Percentiles rank a stretch among this genome's conserved stretches.
Evolutionary conservation across 2,113 vertebrate genomes (phyloP).

Genomic region (Amphiprion ocellaris): DNA sequence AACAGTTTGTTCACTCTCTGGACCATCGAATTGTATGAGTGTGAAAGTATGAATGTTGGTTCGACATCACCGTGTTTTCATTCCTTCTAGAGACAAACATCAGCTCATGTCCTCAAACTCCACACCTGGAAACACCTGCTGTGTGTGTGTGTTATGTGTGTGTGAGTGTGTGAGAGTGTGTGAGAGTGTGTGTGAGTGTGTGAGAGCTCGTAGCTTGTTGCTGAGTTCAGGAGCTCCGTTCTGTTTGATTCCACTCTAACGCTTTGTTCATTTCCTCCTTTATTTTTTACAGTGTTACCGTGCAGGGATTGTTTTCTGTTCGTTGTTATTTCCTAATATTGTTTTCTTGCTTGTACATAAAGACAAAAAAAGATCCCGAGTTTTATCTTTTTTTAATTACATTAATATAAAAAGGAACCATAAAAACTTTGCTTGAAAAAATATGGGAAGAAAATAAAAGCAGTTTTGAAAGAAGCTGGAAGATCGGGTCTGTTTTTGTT

Average conservation of each 20-base stretch:
- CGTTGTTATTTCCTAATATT: constrained; percentile 50
- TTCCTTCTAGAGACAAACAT: too few species aligned
- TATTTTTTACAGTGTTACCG: constrained; percentile 63
- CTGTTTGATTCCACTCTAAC: constrained; percentile 36
- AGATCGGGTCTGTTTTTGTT: too few species aligned
- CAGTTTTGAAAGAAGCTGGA: constrained; percentile 69
- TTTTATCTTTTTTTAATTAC: constrained; percentile 83
- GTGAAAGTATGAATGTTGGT: too few species aligned
- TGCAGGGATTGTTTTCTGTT: constrained; percentile 72
- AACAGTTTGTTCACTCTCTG: too few species aligned
- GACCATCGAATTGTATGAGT: too few species aligned
- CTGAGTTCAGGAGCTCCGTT: constrained; percentile 34
- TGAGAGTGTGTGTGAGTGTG: too few species aligned
- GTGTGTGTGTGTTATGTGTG: too few species aligned
- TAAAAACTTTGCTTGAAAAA: constrained; percentile 70
- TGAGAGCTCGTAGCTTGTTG: constrained; percentile 8
- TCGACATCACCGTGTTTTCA: too few species aligned
- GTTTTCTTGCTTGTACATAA: constrained; percentile 76
- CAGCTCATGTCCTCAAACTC: too few species aligned
- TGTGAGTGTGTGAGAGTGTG: too few species aligned
- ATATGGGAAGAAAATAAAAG: constrained; percentile 74
- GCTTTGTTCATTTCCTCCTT: constrained; percentile 26
- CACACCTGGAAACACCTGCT: too few species aligned
- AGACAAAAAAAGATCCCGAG: constrained; percentile 61
- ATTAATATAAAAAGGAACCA: constrained; percentile 74